Evolutionary conservation across 2,797 vertebrate species (phyloP).

Genomic region (Mycteria americana): DNA sequence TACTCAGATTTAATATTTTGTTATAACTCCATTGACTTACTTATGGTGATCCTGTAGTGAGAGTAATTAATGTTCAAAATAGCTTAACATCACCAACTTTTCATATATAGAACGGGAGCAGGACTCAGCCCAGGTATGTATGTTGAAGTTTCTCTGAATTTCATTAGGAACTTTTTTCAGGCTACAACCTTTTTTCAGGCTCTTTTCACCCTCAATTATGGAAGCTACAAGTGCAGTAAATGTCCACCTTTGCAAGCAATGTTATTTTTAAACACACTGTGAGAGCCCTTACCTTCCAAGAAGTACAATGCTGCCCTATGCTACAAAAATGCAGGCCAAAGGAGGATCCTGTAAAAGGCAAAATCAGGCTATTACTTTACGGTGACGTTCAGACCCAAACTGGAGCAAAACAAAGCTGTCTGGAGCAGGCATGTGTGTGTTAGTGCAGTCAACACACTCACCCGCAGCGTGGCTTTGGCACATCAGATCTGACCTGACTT

Average conservation of each 20-base stretch:
- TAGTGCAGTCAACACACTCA: background rate
- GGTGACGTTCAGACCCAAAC: background rate
- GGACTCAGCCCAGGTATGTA: background rate
- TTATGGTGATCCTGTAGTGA: background rate
- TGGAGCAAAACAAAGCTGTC: background rate
- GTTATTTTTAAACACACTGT: background rate
- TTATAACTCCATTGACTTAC: background rate
- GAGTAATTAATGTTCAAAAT: background rate
- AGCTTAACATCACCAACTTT: background rate
- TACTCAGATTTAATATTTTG: background rate
- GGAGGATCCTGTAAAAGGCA: background rate
- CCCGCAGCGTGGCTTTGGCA: background rate
- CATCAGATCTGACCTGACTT: background rate
- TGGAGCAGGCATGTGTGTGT: background rate
- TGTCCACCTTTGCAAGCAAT: rapidly evolving
- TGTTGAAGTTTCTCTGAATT: background rate
- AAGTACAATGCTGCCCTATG: background rate
- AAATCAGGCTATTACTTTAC: background rate
- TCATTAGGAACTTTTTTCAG: background rate
- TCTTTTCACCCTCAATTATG: background rate
- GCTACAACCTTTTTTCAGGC: background rate
- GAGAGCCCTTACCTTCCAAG: background rate
- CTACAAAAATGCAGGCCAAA: background rate
- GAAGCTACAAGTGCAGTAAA: background rate
- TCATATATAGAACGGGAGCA: background rate